phyloP scores from a whole-genome alignment of 2,888 invertebrate species.

The Acleris laterana region DNA sequence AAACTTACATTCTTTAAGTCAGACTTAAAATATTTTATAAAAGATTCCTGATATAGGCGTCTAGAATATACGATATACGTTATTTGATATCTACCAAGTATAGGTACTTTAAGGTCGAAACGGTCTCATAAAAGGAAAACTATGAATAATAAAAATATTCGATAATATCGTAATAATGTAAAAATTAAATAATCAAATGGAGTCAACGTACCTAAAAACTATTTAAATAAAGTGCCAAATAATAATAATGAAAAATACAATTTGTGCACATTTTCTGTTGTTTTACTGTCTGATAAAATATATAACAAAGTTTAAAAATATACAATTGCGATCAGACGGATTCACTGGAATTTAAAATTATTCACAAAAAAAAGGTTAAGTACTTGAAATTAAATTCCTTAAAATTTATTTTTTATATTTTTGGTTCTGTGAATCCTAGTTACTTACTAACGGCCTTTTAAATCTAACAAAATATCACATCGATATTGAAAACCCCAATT shows the following conservation, averaged over 20 bases:
- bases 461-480: no score
- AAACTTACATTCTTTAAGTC: conserved; percentile 6
- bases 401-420: no score
- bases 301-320: no score
- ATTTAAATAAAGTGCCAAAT: conserved; percentile 25
- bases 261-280: no score
- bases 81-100: conserved; percentile 14
- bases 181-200: conserved; percentile 23
- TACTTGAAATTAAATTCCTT: no score
- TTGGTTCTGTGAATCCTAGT: no score
- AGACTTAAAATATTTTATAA: conserved; percentile 28
- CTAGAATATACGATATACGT: conserved; percentile 20
- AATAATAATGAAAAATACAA: neutral
- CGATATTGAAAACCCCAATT: no score
- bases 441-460: no score
- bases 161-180: conserved; percentile 17
- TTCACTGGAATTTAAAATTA: no score
- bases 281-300: no score
- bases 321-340: no score
- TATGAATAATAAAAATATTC: conserved; percentile 5
- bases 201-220: conserved; percentile 36
- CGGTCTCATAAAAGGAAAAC: conserved; percentile 12
- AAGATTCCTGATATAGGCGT: neutral
- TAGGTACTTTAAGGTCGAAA: conserved; percentile 20
- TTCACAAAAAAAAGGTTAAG: no score